These are phyloP conservation scores for Philhelius pedissequus DNA, from an alignment of 2,888 invertebrate species.

Conservation along the genomic window DNA sequence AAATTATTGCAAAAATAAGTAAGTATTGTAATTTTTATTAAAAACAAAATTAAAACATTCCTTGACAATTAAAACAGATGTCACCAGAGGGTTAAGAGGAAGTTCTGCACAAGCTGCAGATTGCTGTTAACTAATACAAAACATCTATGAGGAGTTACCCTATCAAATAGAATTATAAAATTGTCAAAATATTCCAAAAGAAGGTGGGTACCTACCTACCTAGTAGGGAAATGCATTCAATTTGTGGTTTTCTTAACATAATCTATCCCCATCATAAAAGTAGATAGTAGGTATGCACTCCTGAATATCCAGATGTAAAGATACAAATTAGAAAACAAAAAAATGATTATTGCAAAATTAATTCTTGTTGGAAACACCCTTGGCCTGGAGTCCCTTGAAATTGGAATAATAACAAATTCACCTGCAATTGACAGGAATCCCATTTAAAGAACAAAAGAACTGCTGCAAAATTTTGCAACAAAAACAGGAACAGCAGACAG, in stretches of 20 bases:
- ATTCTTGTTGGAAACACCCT: background rate
- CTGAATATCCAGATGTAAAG: background rate
- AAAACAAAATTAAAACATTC: background rate
- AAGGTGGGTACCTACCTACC: too few species aligned
- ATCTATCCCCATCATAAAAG: background rate
- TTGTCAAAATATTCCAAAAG: background rate
- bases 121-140: background rate
- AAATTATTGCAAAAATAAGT: slow-evolving; percentile 28
- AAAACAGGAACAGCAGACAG: slow-evolving; percentile 31
- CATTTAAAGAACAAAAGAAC: slow-evolving; percentile 15
- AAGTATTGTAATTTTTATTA: background rate
- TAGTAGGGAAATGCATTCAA: background rate
- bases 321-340: background rate
- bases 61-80: slow-evolving; percentile 22
- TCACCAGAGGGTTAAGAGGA: background rate
- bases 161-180: background rate
- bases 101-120: background rate
- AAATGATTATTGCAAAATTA: background rate
- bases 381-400: background rate
- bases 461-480: slow-evolving; percentile 12
- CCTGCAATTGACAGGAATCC: slow-evolving; percentile 8
- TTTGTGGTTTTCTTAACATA: background rate
- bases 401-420: background rate
- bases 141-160: too few species aligned
- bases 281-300: too few species aligned